Evolutionary conservation across 2,113 vertebrate species (phyloP), one percentile per base, ranked within the genome.

Genomic region (Choloepus hoffmanni): DNA sequence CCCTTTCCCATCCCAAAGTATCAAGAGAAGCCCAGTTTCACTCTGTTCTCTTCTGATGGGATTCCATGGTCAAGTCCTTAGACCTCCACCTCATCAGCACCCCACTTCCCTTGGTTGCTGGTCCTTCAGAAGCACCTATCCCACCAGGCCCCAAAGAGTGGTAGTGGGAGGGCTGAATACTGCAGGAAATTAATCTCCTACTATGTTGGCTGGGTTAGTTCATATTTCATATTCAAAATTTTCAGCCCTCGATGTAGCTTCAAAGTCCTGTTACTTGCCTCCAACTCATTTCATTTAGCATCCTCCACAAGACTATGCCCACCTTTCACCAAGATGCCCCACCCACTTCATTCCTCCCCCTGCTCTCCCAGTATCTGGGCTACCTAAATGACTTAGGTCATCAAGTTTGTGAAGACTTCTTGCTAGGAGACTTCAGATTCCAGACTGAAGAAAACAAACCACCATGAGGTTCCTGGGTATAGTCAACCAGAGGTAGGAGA

Each of bases 161-260:
- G 13, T 6, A 16, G 33, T 28, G 30, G 55, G 58, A 60, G 81
- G 81, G 24, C 28, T 36, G 10, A 50, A 28, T n/a, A 58, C 4
- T 63, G 33, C 11, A 5, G 53, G 12, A 73, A 26, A 26, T 73
- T 76, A 72, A 43, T 89, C 33, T 78, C 45, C 21, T 89, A 16
- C 19, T 21, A 7, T 40, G 16, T 36, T 67, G 21, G 45, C 13
- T 65, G 62, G 18, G 26, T 2, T 53, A 82, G 60, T 74, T 94
- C n/a, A 93, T 19, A 82, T 65, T 74, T 94, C n/a, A 93, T 19
- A 33, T 40, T 18, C 18, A 79, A 7, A 30, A 79, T 72, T 96
- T 62, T 87, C 53, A 83, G 30, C 43, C 30, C 45, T 83, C 30
- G 50, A 4, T 0, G 11, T 65, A 21, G 10, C 16, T 70, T 83